Conservation (phyloP, 2,113 vertebrate genomes). For the Melanocharis versteri region DNA sequence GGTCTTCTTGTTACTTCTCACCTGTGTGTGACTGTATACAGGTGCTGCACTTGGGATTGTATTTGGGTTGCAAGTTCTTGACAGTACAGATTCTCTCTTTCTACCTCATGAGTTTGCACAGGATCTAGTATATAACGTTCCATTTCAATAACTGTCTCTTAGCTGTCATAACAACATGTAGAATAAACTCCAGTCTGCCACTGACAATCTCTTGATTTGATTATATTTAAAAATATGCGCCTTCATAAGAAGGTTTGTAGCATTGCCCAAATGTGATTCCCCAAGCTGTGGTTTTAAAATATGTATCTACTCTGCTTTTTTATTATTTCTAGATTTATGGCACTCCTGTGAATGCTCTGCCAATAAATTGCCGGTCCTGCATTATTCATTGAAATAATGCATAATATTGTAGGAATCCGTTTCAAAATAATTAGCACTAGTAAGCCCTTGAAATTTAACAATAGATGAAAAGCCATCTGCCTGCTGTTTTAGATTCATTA, state of each 20-base stretch:
- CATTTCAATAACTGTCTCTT: neutral
- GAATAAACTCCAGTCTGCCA: neutral
- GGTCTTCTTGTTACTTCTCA: neutral
- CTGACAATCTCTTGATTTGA: neutral
- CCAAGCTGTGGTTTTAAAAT: conserved; percentile 37
- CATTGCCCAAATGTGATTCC: neutral
- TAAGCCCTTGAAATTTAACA: conserved; percentile 49
- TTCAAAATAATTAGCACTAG: conserved; percentile 62
- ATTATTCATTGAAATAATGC: conserved; percentile 63
- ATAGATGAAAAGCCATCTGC: conserved; percentile 51
- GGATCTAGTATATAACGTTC: neutral
- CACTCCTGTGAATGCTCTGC: conserved; percentile 14
- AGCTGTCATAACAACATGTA: neutral
- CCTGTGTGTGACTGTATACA: neutral
- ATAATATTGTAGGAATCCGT: conserved; percentile 26
- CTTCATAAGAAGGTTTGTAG: neutral
- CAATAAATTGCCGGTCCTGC: conserved; percentile 46
- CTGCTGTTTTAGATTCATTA: neutral
- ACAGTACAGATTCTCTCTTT: neutral
- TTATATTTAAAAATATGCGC: conserved; percentile 11
- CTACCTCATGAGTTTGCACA: neutral
- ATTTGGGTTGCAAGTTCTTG: neutral
- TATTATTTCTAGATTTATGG: conserved; percentile 39
- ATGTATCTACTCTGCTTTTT: conserved; percentile 41
- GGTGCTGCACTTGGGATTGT: neutral